Evolutionary conservation across 2,113 vertebrate genomes (phyloP).

Genomic region (Tetraodon nigroviridis): DNA sequence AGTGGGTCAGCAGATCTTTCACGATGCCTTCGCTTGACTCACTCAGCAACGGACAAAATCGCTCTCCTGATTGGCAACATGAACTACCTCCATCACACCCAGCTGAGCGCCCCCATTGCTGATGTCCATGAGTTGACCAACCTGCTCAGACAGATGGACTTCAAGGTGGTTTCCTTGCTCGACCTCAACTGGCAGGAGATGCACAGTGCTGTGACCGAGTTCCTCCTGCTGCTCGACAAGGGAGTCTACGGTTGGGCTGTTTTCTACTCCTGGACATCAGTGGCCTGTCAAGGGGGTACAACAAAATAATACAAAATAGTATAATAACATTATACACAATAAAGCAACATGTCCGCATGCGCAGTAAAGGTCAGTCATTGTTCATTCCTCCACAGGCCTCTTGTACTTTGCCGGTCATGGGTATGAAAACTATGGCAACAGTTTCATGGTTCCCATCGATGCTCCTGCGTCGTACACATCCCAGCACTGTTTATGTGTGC

Average conservation of each 20-base stretch:
- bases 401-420: constrained; percentile 85
- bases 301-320: too few relatives aligned
- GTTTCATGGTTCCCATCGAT: constrained; percentile 87
- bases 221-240: constrained; percentile 81
- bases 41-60: constrained; percentile 84
- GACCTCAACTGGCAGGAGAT: constrained; percentile 84
- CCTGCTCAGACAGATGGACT: constrained; percentile 82
- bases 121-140: constrained; percentile 80
- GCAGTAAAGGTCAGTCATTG: not conserved
- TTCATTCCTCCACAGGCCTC: constrained; percentile 67
- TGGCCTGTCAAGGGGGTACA: too few relatives aligned
- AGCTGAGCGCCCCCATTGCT: constrained; percentile 78
- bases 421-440: constrained; percentile 87
- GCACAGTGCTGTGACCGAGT: constrained; percentile 81
- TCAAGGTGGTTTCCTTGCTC: constrained; percentile 85
- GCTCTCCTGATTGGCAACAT: constrained; percentile 86
- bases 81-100: constrained; percentile 80
- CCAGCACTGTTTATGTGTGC: constrained; percentile 81
- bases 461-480: constrained; percentile 79
- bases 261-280: not conserved
- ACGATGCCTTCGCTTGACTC: not conserved
- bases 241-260: constrained; percentile 78
- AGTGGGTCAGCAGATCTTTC: not conserved
- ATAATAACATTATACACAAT: too few relatives aligned
- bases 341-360: too few relatives aligned